phyloP scores from a whole-genome alignment of 2,797 vertebrate genomes.

The Dermochelys coriacea region DNA sequence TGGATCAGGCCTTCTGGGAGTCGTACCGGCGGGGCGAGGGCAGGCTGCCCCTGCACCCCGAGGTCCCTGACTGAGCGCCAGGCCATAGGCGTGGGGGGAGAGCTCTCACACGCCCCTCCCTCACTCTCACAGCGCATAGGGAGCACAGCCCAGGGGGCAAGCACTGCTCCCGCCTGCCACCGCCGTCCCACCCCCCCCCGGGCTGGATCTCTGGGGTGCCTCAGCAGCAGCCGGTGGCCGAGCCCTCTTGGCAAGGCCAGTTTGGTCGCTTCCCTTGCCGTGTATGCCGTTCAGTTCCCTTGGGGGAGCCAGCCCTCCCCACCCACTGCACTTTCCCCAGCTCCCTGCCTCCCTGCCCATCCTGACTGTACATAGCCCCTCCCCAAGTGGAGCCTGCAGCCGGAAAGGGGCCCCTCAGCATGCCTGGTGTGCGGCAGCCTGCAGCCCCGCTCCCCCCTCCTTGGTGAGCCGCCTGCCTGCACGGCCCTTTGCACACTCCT shows the following conservation, averaged over 20 bases:
- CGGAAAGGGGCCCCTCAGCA: background rate
- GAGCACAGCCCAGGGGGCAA: background rate
- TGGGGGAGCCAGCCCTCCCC: slow-evolving; percentile 66
- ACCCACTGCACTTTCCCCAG: slow-evolving; percentile 2
- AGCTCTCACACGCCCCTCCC: background rate
- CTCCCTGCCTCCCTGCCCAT: background rate
- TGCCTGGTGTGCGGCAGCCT: background rate
- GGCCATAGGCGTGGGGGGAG: background rate
- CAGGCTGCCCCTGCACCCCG: slow-evolving; percentile 84
- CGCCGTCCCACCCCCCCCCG: background rate
- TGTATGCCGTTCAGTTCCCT: background rate
- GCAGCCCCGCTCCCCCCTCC: background rate
- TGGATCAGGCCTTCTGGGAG: slow-evolving; percentile 90
- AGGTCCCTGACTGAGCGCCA: slow-evolving; percentile 84
- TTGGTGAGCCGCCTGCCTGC: background rate
- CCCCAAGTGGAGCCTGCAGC: background rate
- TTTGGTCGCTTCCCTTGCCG: background rate
- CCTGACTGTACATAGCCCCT: slow-evolving; percentile 1
- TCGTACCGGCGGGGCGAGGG: slow-evolving; percentile 85
- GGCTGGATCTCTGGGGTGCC: slow-evolving; percentile 41
- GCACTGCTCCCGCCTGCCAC: background rate
- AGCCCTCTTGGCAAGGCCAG: background rate
- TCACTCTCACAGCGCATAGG: background rate
- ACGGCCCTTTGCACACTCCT: background rate
- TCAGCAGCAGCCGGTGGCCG: background rate